Evolutionary conservation across 1,140 invertebrate genomes (phyloP).

Genomic region (Carposina sasakii): DNA sequence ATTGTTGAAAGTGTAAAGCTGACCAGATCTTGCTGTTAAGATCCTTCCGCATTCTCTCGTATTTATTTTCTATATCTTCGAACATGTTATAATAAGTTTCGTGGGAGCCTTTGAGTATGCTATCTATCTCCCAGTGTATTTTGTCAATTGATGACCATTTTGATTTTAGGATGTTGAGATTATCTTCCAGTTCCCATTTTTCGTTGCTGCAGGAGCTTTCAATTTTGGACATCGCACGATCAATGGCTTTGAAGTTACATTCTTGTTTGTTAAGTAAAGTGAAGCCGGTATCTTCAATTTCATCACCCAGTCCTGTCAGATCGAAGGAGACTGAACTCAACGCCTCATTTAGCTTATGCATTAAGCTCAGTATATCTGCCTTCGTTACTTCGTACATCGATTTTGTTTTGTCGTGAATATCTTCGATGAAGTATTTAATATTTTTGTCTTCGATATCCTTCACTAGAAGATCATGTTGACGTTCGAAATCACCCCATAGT

Average conservation of each 20-base stretch:
- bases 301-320: neutral
- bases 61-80: neutral
- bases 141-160: conserved; percentile 1
- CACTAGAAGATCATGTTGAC: neutral
- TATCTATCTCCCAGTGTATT: conserved; percentile 7
- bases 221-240: conserved; percentile 5
- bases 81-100: conserved; percentile 1
- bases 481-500: conserved; percentile 5
- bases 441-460: conserved; percentile 5
- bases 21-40: conserved; percentile 12
- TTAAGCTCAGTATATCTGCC: neutral
- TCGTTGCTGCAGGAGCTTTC: neutral
- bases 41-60: neutral
- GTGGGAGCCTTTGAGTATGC: neutral
- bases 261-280: conserved; percentile 6
- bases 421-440: conserved; percentile 3
- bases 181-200: conserved; percentile 10
- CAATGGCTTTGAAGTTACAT: conserved; percentile 7
- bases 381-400: conserved; percentile 1
- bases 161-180: neutral
- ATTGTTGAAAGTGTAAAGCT: conserved; percentile 13
- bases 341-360: neutral
- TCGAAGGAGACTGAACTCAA: neutral
- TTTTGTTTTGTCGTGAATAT: conserved; percentile 7
- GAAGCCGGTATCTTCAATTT: neutral